A percentile compares a stretch with the other conserved stretches of the same genome.
Conservation (phyloP, 2,888 invertebrate genomes). For the Geophilus truncorum region DNA sequence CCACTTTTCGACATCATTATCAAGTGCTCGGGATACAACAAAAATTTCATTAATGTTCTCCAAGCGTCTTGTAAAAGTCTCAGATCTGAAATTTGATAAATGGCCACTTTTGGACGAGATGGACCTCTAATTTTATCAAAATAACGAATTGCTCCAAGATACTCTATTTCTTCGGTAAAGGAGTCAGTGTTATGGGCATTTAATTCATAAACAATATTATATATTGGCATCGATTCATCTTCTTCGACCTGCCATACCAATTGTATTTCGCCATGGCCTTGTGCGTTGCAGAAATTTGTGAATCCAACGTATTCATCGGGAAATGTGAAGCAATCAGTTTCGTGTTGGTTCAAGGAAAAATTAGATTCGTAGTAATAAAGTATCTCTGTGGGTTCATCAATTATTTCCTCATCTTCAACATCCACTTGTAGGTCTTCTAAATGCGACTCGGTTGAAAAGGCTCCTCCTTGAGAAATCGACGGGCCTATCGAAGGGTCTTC, state of each 20-base stretch:
- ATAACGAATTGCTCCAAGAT: not conserved
- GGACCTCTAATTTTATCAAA: not conserved
- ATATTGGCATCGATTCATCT: not conserved
- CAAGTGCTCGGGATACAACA: not conserved
- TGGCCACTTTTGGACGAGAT: not conserved
- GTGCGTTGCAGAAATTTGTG: not conserved
- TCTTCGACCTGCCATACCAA: not conserved
- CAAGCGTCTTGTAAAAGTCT: not conserved
- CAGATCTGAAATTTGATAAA: not conserved
- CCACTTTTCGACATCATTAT: conserved; percentile 3
- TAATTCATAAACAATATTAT: not conserved
- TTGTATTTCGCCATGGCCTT: not conserved
- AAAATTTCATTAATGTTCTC: not conserved
- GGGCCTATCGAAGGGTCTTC: not conserved
- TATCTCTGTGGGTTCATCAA: not conserved
- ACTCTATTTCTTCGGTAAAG: not conserved
- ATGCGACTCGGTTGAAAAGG: too few species aligned
- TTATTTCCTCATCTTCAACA: not conserved
- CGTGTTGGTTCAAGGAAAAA: not conserved
- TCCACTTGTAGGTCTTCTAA: too few species aligned
- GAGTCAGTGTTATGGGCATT: not conserved
- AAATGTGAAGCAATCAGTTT: conserved; percentile 19
- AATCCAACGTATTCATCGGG: conserved; percentile 18
- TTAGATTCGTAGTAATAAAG: not conserved
- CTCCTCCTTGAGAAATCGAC: not conserved